Evolutionary conservation across 2,888 invertebrate species (phyloP).

Genomic region (Stictocephala bisonia): DNA sequence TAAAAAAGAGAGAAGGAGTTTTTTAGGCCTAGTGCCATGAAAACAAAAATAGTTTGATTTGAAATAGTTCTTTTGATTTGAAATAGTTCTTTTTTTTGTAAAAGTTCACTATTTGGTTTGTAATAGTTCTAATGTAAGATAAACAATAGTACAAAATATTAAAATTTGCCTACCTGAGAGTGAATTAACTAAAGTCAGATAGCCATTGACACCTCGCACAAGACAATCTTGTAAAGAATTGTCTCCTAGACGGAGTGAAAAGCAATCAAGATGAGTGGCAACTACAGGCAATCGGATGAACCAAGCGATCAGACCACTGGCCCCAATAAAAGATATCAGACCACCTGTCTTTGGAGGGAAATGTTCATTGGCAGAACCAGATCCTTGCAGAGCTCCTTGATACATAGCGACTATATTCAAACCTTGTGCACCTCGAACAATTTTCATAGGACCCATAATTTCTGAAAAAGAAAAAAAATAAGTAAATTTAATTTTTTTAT

Average conservation of each 20-base stretch:
- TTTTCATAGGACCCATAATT: slow-evolving; percentile 75
- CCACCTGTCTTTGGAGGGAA: slow-evolving; percentile 69
- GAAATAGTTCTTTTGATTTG: too few relatives aligned
- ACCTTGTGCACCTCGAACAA: slow-evolving; percentile 73
- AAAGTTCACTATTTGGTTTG: too few relatives aligned
- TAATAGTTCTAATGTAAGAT: too few relatives aligned
- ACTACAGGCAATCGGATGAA: slow-evolving; percentile 73
- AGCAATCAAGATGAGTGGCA: slow-evolving; percentile 79
- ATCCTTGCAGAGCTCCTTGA: slow-evolving; percentile 67
- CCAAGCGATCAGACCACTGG: slow-evolving; percentile 79
- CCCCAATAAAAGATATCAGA: slow-evolving; percentile 76
- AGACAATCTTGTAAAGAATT: slow-evolving; percentile 81
- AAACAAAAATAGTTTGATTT: too few relatives aligned
- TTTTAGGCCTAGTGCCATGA: too few relatives aligned
- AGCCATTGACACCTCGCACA: slow-evolving; percentile 77
- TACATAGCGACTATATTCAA: slow-evolving; percentile 80
- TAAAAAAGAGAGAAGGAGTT: too few relatives aligned
- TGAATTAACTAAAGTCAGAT: slow-evolving; percentile 72
- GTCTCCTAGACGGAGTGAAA: slow-evolving; percentile 76
- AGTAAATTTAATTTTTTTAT: too few relatives aligned
- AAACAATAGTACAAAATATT: too few relatives aligned
- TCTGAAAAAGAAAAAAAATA: slow-evolving; percentile 62
- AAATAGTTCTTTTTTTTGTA: too few relatives aligned
- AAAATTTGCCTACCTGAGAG: slow-evolving; percentile 69
- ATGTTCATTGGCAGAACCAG: slow-evolving; percentile 63